These are phyloP conservation scores for Homalodisca vitripennis DNA, from an alignment of 1,140 invertebrate genomes.

Conservation along the genomic window DNA sequence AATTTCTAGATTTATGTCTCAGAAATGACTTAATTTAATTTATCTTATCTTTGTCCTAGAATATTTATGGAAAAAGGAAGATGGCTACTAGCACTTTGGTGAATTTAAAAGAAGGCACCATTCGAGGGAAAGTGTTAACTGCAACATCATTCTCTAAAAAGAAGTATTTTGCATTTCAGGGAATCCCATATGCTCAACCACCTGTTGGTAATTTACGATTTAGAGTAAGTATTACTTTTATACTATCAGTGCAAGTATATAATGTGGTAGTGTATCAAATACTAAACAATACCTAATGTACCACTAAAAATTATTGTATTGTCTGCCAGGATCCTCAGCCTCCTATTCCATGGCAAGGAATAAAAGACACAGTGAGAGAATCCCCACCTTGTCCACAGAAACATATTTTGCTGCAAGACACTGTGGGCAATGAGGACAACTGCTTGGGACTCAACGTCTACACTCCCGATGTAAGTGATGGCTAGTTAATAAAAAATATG, in stretches of 20 bases:
- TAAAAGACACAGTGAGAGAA: constrained; percentile 35
- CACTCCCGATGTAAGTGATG: constrained; percentile 50
- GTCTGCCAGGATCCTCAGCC: background rate
- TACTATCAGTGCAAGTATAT: background rate
- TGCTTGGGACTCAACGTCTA: constrained; percentile 58
- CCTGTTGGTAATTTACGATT: constrained; percentile 51
- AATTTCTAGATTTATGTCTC: too few species aligned
- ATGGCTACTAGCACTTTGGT: too few species aligned
- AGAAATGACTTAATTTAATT: too few species aligned
- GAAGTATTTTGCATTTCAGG: constrained; percentile 49
- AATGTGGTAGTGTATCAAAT: too few species aligned
- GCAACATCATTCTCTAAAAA: constrained; percentile 18
- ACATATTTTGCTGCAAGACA: background rate
- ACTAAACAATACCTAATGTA: too few species aligned
- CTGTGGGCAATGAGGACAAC: constrained; percentile 50
- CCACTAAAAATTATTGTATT: too few species aligned
- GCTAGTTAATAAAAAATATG: too few species aligned
- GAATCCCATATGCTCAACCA: constrained; percentile 52
- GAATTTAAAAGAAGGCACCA: constrained; percentile 3
- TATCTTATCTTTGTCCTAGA: too few species aligned
- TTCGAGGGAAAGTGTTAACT: background rate
- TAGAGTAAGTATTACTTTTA: constrained; percentile 39
- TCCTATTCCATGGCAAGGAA: constrained; percentile 37
- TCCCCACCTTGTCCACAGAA: constrained; percentile 39
- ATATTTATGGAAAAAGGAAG: too few species aligned